Evolutionary conservation across 2,113 vertebrate genomes (phyloP).

Genomic region (Grammomys dolichurus): DNA sequence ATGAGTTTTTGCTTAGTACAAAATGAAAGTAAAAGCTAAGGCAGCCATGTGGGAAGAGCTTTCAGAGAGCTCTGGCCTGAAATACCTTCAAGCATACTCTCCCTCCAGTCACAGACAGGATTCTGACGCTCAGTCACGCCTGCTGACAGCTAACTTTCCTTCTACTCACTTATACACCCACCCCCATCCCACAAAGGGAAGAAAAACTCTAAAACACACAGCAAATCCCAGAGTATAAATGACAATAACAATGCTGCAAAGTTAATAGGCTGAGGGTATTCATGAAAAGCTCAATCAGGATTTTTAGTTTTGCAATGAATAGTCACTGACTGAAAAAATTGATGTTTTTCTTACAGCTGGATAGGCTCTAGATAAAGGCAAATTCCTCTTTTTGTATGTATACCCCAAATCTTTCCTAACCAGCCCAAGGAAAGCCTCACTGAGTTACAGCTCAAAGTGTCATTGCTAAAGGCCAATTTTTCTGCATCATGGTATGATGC

Average conservation of each 20-base stretch:
- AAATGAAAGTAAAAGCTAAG: constrained; percentile 80
- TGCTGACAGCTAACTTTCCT: not conserved
- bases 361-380: constrained; percentile 40
- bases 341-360: constrained; percentile 39
- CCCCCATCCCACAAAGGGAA: too few species aligned
- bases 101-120: not conserved
- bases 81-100: constrained; percentile 57
- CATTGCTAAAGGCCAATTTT: not conserved
- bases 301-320: constrained; percentile 58
- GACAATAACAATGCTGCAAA: constrained; percentile 13
- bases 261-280: constrained; percentile 41
- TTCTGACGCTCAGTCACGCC: not conserved
- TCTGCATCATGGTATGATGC: not conserved
- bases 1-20: constrained; percentile 81
- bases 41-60: constrained; percentile 70
- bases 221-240: constrained; percentile 37
- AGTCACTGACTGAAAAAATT: constrained; percentile 64
- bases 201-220: not conserved
- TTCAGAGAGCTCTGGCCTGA: constrained; percentile 43
- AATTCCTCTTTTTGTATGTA: not conserved
- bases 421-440: not conserved
- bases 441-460: not conserved
- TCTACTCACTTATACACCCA: not conserved
- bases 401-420: not conserved
- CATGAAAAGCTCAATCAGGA: constrained; percentile 44